A percentile compares a stretch with the other conserved stretches of the same genome.
These are phyloP conservation scores for Malurus alboscapulatus DNA, from an alignment of 2,113 vertebrate genomes.

Conservation along the genomic window DNA sequence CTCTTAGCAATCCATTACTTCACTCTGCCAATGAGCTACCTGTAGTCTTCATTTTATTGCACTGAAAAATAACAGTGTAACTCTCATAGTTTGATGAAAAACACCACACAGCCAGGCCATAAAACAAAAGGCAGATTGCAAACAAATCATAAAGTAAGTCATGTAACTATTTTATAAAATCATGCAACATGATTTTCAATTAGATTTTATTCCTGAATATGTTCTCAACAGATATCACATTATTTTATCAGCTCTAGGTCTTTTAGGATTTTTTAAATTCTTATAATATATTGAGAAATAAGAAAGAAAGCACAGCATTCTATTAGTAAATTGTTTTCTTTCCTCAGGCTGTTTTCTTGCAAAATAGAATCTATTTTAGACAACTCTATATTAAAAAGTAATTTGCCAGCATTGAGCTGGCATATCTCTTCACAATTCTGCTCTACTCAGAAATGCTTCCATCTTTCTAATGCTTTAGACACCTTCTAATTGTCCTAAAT, in stretches of 20 bases:
- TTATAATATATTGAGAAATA: not conserved
- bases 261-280: not conserved
- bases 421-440: not conserved
- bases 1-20: not conserved
- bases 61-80: not conserved
- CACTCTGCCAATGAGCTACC: not conserved
- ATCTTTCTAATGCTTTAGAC: not conserved
- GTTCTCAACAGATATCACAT: not conserved
- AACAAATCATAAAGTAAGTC: not conserved
- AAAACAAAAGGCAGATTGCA: not conserved
- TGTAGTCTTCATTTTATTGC: not conserved
- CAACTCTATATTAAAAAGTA: not conserved
- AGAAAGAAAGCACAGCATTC: not conserved
- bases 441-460: not conserved
- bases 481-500: slow-evolving; percentile 15
- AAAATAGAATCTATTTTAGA: slow-evolving; percentile 16
- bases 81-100: not conserved
- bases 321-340: slow-evolving; percentile 1
- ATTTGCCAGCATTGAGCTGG: not conserved
- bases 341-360: not conserved
- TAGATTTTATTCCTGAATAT: not conserved
- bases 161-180: not conserved
- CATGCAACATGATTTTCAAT: not conserved
- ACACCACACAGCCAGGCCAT: not conserved
- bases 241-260: not conserved